Percentiles rank a stretch among this genome's conserved stretches.
These are phyloP conservation scores for Chaunax sp. DNA, from an alignment of 2,797 vertebrate genomes.

Conservation along the genomic window DNA sequence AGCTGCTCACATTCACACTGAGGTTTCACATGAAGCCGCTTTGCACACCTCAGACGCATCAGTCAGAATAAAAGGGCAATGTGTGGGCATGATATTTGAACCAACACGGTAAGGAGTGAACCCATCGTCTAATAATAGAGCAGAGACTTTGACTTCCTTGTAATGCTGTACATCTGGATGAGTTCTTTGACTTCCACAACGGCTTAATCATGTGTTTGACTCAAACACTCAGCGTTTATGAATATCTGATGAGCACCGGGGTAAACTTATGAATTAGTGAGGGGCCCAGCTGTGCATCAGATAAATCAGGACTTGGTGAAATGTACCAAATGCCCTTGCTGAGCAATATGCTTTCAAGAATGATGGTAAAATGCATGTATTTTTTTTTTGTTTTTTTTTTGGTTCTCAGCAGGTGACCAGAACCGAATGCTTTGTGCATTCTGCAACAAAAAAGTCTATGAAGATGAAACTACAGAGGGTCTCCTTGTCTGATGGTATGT, in stretches of 20 bases:
- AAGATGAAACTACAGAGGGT: too few species aligned
- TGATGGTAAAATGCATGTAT: not conserved
- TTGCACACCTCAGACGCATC: constrained; percentile 42
- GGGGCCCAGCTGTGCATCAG: constrained; percentile 66
- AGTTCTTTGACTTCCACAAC: constrained; percentile 58
- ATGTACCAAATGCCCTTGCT: not conserved
- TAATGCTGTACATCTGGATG: constrained; percentile 48
- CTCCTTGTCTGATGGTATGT: too few species aligned
- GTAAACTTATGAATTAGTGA: constrained; percentile 78
- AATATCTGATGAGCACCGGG: constrained; percentile 71
- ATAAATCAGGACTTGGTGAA: constrained; percentile 52
- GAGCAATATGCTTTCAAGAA: not conserved
- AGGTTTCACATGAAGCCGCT: constrained; percentile 43
- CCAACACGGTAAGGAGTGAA: constrained; percentile 52
- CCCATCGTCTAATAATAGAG: constrained; percentile 42
- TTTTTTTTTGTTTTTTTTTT: constrained; percentile 8
- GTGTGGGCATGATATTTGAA: constrained; percentile 56
- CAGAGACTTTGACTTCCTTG: constrained; percentile 56
- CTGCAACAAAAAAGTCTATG: too few species aligned
- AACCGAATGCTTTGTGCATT: constrained; percentile 12
- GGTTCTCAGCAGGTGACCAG: not conserved
- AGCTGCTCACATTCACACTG: constrained; percentile 38
- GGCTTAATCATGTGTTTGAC: constrained; percentile 70
- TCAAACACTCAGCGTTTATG: constrained; percentile 71
- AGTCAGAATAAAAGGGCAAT: constrained; percentile 54